phyloP scores from a whole-genome alignment of 2,113 vertebrate species.

The Ifrita kowaldi region DNA sequence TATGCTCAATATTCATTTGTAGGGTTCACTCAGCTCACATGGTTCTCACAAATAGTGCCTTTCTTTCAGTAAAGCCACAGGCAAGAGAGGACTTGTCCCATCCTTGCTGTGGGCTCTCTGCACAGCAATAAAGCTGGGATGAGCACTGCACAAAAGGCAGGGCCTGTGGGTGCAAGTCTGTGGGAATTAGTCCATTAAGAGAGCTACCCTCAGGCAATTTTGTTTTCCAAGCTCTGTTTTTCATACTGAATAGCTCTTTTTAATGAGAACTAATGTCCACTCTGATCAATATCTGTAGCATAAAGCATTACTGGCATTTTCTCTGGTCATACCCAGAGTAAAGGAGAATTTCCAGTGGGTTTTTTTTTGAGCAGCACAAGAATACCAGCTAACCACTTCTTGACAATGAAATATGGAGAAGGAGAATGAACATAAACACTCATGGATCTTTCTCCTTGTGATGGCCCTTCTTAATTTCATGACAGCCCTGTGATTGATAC shows the following conservation, averaged over 20 bases:
- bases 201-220: not conserved
- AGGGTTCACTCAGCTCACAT: not conserved
- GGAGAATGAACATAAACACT: not conserved
- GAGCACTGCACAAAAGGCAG: not conserved
- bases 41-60: not conserved
- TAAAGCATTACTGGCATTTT: slow-evolving; percentile 4
- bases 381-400: not conserved
- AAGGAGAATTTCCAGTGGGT: not conserved
- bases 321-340: not conserved
- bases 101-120: not conserved
- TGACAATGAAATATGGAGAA: slow-evolving; percentile 39
- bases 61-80: not conserved
- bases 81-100: not conserved
- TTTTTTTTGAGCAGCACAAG: not conserved
- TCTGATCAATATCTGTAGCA: slow-evolving; percentile 33
- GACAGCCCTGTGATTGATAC: slow-evolving; percentile 12
- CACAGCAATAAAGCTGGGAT: not conserved
- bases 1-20: not conserved
- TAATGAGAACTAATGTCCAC: slow-evolving; percentile 35
- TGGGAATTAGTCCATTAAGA: slow-evolving; percentile 12
- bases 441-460: slow-evolving; percentile 3
- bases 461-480: slow-evolving; percentile 31
- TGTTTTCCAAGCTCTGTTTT: not conserved
- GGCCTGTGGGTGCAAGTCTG: not conserved
- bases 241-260: not conserved